Percentiles rank a stretch among this genome's conserved stretches.
phyloP scores from a whole-genome alignment of 2,797 vertebrate species.

The Lacerta viridis region DNA sequence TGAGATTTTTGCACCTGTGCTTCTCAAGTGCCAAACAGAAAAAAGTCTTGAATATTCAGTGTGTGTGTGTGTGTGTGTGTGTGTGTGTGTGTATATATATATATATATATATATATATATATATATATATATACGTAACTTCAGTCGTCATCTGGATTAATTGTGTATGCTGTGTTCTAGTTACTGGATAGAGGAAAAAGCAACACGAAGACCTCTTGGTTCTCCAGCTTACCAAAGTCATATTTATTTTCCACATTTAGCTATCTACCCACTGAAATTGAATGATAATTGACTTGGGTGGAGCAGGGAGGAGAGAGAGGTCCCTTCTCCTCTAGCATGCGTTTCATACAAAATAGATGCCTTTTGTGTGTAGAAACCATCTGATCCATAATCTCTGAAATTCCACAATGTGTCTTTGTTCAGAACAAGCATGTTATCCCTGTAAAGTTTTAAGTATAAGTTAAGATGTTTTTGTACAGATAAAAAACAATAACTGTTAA shows the following conservation, averaged over 20 bases:
- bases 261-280: slow-evolving; percentile 68
- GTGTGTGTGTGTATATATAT: slow-evolving; percentile 20
- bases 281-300: slow-evolving; percentile 49
- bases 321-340: slow-evolving; percentile 65
- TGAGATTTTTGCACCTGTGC: slow-evolving; percentile 18
- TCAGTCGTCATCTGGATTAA: slow-evolving; percentile 64
- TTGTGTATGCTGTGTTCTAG: slow-evolving; percentile 65
- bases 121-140: slow-evolving; percentile 36
- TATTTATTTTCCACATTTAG: slow-evolving; percentile 68
- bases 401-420: slow-evolving; percentile 83
- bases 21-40: slow-evolving; percentile 50
- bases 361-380: slow-evolving; percentile 78
- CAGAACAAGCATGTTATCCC: slow-evolving; percentile 85
- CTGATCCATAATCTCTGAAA: slow-evolving; percentile 73
- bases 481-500: slow-evolving; percentile 83
- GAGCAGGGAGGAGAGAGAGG: slow-evolving; percentile 36
- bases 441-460: slow-evolving; percentile 84
- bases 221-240: slow-evolving; percentile 64
- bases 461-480: slow-evolving; percentile 86
- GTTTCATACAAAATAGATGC: slow-evolving; percentile 64
- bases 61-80: slow-evolving; percentile 16
- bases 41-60: not conserved
- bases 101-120: not conserved
- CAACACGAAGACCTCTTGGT: slow-evolving; percentile 48
- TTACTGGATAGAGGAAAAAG: slow-evolving; percentile 66